Percentiles rank a stretch among this genome's conserved stretches.
Conservation (phyloP, 2,797 vertebrate genomes). For the Gambusia yucatana region DNA sequence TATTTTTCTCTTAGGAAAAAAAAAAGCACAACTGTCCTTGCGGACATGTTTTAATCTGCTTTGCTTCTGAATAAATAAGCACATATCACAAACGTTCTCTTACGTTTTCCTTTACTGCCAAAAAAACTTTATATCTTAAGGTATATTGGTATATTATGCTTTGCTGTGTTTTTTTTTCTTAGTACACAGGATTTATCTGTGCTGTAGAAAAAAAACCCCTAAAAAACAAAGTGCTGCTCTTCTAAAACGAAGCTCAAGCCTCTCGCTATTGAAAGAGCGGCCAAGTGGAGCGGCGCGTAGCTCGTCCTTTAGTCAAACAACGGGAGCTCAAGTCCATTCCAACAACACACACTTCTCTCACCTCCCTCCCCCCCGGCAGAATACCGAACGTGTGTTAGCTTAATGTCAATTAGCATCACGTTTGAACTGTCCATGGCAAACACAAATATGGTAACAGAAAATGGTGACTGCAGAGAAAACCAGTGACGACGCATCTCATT, state of each 20-base stretch:
- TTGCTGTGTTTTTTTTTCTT: neutral
- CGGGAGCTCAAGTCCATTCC: slow-evolving; percentile 17
- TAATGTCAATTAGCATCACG: slow-evolving; percentile 1
- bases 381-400: neutral
- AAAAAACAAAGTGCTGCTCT: neutral
- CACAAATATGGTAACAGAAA: slow-evolving; percentile 19
- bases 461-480: slow-evolving; percentile 31
- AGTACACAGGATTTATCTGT: neutral
- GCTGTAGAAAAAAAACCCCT: neutral
- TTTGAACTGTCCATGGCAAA: slow-evolving; percentile 10
- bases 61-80: slow-evolving; percentile 6
- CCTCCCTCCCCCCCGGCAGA: slow-evolving; percentile 22
- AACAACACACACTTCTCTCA: slow-evolving; percentile 21
- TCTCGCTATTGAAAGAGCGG: slow-evolving; percentile 12
- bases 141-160: neutral
- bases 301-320: slow-evolving; percentile 31
- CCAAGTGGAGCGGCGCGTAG: slow-evolving; percentile 18
- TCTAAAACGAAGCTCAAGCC: slow-evolving; percentile 21
- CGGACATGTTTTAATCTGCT: slow-evolving; percentile 13
- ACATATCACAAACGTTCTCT: neutral
- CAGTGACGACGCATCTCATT: slow-evolving; percentile 36
- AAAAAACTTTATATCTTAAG: neutral
- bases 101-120: neutral
- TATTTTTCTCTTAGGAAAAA: slow-evolving; percentile 11
- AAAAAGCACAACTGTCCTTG: slow-evolving; percentile 4